Evolutionary conservation across 2,113 vertebrate genomes (phyloP).

Genomic region (Odontophorus gujanensis): DNA sequence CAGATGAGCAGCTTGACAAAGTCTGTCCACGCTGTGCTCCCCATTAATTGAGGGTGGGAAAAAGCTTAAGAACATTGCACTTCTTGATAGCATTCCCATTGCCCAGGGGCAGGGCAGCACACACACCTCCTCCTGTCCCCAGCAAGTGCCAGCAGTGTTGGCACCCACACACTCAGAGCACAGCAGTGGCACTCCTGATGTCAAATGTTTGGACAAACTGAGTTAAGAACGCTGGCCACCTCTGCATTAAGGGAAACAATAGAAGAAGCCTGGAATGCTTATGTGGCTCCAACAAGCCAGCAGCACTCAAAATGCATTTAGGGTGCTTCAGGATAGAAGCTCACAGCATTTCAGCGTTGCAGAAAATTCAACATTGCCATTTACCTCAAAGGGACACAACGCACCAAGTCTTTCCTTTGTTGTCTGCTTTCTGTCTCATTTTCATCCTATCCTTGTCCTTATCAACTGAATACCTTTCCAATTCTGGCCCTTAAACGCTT

Average conservation of each 20-base stretch:
- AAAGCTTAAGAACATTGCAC: neutral
- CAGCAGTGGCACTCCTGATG: neutral
- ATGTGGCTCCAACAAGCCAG: neutral
- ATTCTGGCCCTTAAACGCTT: neutral
- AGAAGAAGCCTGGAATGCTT: neutral
- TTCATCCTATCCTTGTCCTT: neutral
- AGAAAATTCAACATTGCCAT: neutral
- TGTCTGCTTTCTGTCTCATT: neutral
- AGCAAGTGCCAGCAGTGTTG: too few relatives aligned
- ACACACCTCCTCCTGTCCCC: neutral
- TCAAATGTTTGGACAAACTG: neutral
- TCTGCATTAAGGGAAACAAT: neutral
- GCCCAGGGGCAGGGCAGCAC: neutral
- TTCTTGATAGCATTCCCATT: fast-evolving
- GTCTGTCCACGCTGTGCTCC: neutral
- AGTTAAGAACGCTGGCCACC: neutral
- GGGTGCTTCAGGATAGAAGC: neutral
- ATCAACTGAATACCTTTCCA: neutral
- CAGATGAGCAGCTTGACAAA: neutral
- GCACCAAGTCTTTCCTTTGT: neutral
- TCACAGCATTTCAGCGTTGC: neutral
- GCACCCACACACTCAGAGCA: neutral
- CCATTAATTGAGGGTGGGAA: neutral
- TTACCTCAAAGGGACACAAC: neutral
- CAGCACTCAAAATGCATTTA: neutral